Base-by-base conservation (phyloP, 2,888 invertebrate genomes). In the Ditula angustiorana region DNA sequence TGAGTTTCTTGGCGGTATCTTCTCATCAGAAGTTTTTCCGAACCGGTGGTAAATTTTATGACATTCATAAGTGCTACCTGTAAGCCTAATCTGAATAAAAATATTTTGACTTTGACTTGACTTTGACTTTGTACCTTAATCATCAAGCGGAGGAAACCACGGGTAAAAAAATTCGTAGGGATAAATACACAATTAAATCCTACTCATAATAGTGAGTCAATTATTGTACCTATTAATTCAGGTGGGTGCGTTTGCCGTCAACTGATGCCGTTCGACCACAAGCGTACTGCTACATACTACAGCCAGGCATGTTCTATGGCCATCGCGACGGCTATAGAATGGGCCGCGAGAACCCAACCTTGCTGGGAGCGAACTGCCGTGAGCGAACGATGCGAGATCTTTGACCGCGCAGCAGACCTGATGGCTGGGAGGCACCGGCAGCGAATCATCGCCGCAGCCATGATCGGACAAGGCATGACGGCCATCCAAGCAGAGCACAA, bases 401-500 rank as follows among this genome's bases (percentile, higher is more conserved):
- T 96, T 94, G 92, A 96, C 41, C 94, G 94, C 74, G 98, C 98
- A 5, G 98, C 98, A 0, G 96, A 97, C 79, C 85, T 99, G 67
- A 96, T 98, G 94, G 95, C 96, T 0, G 95, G 94, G 3, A 95
- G 96, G 79, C 98, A 98, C 87, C 93, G 98, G 55, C 96, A 96
- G 80, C 94, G 95, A 56, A 85, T 99, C 62, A 96, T 98, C 86
- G 98, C 98, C 0, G 94, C 98, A 0, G 98, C 98, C 5, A 98
- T 98, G 97, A 87, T 98, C 66, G 98, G 98, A 0, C 98, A 98
- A 87, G 94, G 96, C 1, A 98, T 99, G 88, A 98, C 97, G 11
- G 95, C 95, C 5, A 95, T 97, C 66, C 98, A 99, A 85, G 98
- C 98, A 0, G 98, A 99, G 90, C 98, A 98, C 74, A 98, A 99